Evolutionary conservation across 37 sponge, comb jelly and placozoan genomes (phyloP).

Genomic region (Petrosia ficiformis): DNA sequence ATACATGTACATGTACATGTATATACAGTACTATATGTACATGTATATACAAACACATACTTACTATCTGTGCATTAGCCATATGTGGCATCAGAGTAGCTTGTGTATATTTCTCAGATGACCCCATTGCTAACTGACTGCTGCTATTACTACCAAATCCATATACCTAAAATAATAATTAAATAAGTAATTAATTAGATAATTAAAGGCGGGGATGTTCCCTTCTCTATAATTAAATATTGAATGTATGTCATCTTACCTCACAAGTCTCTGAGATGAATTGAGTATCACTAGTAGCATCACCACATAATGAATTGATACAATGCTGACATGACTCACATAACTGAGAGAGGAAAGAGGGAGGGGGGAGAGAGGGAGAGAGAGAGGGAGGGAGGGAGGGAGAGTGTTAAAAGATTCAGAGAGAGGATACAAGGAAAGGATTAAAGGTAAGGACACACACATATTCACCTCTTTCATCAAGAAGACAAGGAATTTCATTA

Average conservation of each 20-base stretch:
- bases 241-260: background rate
- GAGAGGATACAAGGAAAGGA: background rate
- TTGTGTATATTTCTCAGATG: conserved; percentile 59
- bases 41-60: too few species aligned
- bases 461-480: conserved; percentile 30
- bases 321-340: conserved; percentile 18
- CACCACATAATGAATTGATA: background rate
- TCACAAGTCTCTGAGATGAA: conserved; percentile 52
- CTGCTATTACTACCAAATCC: conserved; percentile 86
- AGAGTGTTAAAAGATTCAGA: background rate
- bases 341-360: background rate
- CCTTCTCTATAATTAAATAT: too few species aligned
- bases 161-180: conserved; percentile 24
- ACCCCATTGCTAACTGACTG: conserved; percentile 78
- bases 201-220: too few species aligned
- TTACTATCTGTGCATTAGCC: conserved; percentile 55
- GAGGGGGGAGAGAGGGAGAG: conserved; percentile 3
- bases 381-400: conserved; percentile 4
- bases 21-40: conserved; percentile 4
- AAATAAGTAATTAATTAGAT: background rate
- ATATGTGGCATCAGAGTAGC: conserved; percentile 52
- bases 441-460: background rate
- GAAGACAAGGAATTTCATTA: conserved; percentile 25
- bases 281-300: background rate
- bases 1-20: too few species aligned